These are phyloP conservation scores for Penaeus indicus DNA, from an alignment of 1,140 invertebrate species.

Conservation along the genomic window DNA sequence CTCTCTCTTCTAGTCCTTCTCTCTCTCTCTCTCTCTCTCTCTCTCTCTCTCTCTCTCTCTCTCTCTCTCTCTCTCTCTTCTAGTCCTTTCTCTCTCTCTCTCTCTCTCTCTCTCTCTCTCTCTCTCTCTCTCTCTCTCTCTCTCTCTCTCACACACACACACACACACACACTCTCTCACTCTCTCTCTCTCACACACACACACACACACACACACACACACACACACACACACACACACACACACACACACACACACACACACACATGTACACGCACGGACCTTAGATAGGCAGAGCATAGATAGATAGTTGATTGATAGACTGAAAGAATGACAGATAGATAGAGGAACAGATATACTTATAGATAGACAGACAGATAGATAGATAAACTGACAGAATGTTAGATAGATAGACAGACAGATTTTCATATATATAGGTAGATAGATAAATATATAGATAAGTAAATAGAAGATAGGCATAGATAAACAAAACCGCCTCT, in stretches of 20 bases:
- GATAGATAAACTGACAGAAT: too few relatives aligned
- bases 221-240: slow-evolving; percentile 34
- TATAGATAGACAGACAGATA: background rate
- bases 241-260: background rate
- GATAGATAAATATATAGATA: too few relatives aligned
- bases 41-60: slow-evolving; percentile 17
- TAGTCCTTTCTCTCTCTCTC: background rate
- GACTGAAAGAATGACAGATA: too few relatives aligned
- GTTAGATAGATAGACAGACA: too few relatives aligned
- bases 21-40: background rate
- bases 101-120: background rate
- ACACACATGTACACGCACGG: too few relatives aligned
- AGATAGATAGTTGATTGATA: background rate
- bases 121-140: background rate
- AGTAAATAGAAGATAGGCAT: too few relatives aligned
- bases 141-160: slow-evolving; percentile 29
- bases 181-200: slow-evolving; percentile 29
- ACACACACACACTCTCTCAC: slow-evolving; percentile 32
- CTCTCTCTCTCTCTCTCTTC: background rate
- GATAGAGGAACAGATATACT: too few relatives aligned
- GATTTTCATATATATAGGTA: too few relatives aligned
- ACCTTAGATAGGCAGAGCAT: background rate
- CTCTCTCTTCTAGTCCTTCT: background rate
- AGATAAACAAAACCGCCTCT: too few relatives aligned
- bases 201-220: slow-evolving; percentile 37